Conservation (phyloP, 1,140 invertebrate genomes). For the Arion vulgaris region DNA sequence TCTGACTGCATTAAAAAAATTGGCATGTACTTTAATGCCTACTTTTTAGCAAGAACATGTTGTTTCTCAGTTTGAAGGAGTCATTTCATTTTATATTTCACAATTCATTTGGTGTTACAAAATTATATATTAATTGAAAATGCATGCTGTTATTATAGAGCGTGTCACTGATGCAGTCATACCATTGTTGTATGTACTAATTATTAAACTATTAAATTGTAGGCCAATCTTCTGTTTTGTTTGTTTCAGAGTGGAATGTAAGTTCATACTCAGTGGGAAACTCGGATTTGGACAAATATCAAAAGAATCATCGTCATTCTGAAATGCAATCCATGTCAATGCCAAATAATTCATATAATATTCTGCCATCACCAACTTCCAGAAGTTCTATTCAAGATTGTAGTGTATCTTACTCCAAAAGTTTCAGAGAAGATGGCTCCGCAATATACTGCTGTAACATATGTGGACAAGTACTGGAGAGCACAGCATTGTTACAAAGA, state of each 20-base stretch:
- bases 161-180: conserved; percentile 3
- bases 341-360: background rate
- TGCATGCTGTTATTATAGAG: background rate
- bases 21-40: too few relatives aligned
- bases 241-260: conserved; percentile 25
- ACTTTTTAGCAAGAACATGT: too few relatives aligned
- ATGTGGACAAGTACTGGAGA: conserved; percentile 5
- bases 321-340: background rate
- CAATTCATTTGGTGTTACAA: too few relatives aligned
- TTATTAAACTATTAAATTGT: background rate
- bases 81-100: too few relatives aligned
- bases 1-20: too few relatives aligned
- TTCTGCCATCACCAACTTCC: background rate
- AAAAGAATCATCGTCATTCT: background rate
- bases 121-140: background rate
- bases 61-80: too few relatives aligned
- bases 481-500: background rate
- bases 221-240: conserved; percentile 18
- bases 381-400: background rate
- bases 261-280: background rate
- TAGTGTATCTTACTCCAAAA: background rate
- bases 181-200: background rate
- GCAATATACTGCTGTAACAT: conserved; percentile 8
- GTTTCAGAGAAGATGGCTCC: background rate
- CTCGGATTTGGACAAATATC: background rate